Conservation (phyloP, 2,113 vertebrate genomes). For the Petaurus breviceps region DNA sequence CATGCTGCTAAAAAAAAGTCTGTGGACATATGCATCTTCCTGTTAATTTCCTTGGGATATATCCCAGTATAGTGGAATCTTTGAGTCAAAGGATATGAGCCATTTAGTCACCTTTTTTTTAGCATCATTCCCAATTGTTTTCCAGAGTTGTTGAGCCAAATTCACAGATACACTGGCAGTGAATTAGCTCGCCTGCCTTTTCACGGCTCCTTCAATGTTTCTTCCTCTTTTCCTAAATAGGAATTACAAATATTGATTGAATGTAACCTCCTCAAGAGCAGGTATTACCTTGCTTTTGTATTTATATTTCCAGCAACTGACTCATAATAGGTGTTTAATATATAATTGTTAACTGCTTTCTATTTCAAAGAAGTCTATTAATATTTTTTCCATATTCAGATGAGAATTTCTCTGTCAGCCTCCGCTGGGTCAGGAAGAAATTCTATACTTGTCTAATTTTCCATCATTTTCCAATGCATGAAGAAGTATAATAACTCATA, state of each 20-base stretch:
- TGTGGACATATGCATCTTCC: neutral
- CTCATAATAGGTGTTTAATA: neutral
- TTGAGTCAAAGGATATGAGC: neutral
- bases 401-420: neutral
- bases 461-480: neutral
- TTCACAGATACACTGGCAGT: neutral
- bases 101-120: neutral
- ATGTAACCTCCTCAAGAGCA: neutral
- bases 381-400: neutral
- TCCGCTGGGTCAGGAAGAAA: neutral
- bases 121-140: neutral
- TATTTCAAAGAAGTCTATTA: neutral
- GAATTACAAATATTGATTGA: neutral
- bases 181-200: neutral
- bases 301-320: neutral
- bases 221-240: neutral
- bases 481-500: neutral
- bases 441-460: neutral
- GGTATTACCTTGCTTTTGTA: neutral
- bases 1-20: neutral
- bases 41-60: neutral
- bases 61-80: neutral
- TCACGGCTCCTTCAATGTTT: neutral
- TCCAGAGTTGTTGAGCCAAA: neutral
- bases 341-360: neutral